Percentiles rank a stretch among this genome's conserved stretches.
Evolutionary conservation across 2,113 vertebrate species (phyloP).

Genomic region (Cepphus grylle): DNA sequence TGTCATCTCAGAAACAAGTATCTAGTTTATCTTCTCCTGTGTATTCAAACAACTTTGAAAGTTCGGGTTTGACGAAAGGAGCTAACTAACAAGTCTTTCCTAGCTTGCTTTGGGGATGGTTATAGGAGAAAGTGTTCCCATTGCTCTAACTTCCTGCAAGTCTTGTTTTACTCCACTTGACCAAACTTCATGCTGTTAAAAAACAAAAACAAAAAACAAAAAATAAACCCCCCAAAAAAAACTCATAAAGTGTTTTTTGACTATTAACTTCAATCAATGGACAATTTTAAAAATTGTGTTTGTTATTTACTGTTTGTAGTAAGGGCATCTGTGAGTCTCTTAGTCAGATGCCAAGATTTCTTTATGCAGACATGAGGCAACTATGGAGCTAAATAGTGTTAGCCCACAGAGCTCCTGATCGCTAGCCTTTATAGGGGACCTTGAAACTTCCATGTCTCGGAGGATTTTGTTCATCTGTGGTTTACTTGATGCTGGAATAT

Average conservation of each 20-base stretch:
- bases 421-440: not conserved
- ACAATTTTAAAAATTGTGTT: not conserved
- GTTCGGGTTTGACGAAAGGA: not conserved
- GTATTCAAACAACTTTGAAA: not conserved
- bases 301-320: not conserved
- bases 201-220: rapidly evolving
- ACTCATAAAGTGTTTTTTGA: not conserved
- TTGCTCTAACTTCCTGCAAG: not conserved
- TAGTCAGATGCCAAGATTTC: not conserved
- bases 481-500: not conserved
- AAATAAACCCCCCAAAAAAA: rapidly evolving
- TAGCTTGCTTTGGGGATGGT: not conserved
- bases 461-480: not conserved
- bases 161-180: not conserved
- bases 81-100: not conserved
- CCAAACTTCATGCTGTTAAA: not conserved
- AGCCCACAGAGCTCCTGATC: not conserved
- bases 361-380: not conserved
- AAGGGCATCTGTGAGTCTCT: not conserved
- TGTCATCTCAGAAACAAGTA: not conserved
- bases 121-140: not conserved
- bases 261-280: not conserved
- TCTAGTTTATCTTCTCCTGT: not conserved
- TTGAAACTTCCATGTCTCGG: not conserved
- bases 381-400: not conserved